Percentiles rank a stretch among this genome's conserved stretches.
Conservation (phyloP, 1,140 invertebrate genomes). For the Whitmania pigra region DNA sequence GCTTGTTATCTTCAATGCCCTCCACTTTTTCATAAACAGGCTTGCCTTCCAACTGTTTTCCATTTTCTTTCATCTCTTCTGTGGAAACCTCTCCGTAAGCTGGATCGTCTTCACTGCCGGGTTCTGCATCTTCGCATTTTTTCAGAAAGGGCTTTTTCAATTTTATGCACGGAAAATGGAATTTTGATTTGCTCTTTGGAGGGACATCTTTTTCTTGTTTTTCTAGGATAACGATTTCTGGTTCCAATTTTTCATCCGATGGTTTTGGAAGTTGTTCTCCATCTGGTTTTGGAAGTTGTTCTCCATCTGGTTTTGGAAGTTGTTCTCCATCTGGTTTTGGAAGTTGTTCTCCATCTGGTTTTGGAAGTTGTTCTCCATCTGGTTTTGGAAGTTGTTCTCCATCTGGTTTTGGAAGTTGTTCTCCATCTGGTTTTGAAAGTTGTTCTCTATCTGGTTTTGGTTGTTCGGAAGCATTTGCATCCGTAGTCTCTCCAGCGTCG, state of each 20-base stretch:
- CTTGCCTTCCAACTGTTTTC: background rate
- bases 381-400: background rate
- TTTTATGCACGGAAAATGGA: background rate
- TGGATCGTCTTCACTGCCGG: background rate
- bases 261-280: background rate
- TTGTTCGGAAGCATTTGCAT: background rate
- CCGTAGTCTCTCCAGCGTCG: background rate
- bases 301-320: background rate
- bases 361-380: background rate
- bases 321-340: background rate
- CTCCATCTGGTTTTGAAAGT: background rate
- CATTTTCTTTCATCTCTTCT: background rate
- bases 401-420: too few relatives aligned
- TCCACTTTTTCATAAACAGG: background rate
- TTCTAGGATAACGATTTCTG: background rate
- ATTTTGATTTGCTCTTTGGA: constrained; percentile 1
- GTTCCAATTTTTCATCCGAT: background rate
- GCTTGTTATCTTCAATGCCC: background rate
- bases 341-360: background rate
- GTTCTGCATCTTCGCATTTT: background rate
- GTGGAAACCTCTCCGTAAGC: background rate
- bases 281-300: background rate
- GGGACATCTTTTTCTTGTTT: constrained; percentile 1
- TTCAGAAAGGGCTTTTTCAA: background rate
- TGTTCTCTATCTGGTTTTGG: background rate